Evolutionary conservation across 2,888 invertebrate species (phyloP).

Genomic region (Orthosia cruda): DNA sequence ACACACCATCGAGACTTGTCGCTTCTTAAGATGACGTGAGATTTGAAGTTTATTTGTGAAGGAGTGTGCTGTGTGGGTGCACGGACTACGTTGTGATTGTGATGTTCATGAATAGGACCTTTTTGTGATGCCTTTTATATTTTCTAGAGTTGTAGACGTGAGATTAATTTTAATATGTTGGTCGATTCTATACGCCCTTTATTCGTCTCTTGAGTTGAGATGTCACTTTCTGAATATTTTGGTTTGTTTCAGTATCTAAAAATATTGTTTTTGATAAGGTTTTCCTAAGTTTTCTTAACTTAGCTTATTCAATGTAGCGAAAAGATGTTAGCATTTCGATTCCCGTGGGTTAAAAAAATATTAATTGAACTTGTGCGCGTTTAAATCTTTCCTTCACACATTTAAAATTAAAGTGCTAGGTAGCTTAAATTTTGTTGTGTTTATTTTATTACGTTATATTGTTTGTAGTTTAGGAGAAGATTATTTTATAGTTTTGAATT

Average conservation of each 20-base stretch:
- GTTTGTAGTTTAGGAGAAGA: too few species aligned
- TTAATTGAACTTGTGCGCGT: slow-evolving; percentile 58
- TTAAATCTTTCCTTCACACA: slow-evolving; percentile 68
- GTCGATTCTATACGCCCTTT: not conserved
- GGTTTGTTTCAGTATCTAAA: not conserved
- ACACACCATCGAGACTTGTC: slow-evolving; percentile 78
- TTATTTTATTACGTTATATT: not conserved
- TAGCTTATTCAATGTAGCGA: not conserved
- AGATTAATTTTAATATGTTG: not conserved
- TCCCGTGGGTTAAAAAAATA: too few species aligned
- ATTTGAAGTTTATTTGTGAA: slow-evolving; percentile 69
- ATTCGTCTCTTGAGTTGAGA: not conserved
- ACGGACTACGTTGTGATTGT: slow-evolving; percentile 34
- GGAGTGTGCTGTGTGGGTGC: slow-evolving; percentile 54
- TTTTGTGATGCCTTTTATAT: slow-evolving; percentile 7
- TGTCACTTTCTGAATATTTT: not conserved
- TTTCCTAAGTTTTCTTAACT: not conserved
- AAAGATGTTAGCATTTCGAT: not conserved
- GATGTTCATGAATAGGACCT: slow-evolving; percentile 29
- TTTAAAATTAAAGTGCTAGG: not conserved
- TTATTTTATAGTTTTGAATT: not conserved
- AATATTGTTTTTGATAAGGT: not conserved
- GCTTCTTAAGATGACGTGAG: slow-evolving; percentile 70
- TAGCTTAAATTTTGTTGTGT: not conserved
- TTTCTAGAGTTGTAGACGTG: slow-evolving; percentile 25